Evolutionary conservation across 2,797 vertebrate species (phyloP).

Genomic region (Chelonia mydas): DNA sequence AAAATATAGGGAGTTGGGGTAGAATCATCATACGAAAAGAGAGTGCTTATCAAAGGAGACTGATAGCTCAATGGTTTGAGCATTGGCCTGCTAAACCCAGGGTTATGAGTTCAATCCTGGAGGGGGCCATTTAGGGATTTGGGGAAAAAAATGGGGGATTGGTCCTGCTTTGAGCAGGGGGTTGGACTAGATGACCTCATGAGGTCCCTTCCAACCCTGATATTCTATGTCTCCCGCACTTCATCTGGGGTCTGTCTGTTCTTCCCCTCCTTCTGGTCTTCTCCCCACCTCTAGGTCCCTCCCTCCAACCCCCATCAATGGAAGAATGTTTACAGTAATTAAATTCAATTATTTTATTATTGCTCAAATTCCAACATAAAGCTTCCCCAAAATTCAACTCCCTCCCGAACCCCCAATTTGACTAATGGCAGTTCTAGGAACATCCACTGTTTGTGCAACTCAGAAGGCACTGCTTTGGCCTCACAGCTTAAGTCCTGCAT

Average conservation of each 20-base stretch:
- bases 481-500: constrained; percentile 41
- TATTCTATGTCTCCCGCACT: not conserved
- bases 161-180: too few relatives aligned
- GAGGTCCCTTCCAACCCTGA: too few relatives aligned
- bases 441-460: constrained; percentile 23
- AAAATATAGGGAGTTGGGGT: not conserved
- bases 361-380: not conserved
- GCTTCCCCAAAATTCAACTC: constrained; percentile 21
- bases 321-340: constrained; percentile 47
- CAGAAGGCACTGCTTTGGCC: constrained; percentile 57
- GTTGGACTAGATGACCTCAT: too few relatives aligned
- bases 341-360: constrained; percentile 34
- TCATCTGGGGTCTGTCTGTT: not conserved
- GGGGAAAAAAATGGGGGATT: too few relatives aligned
- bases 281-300: constrained; percentile 20
- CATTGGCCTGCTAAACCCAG: too few relatives aligned
- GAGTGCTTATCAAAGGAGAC: not conserved
- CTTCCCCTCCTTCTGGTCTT: not conserved
- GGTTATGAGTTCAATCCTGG: too few relatives aligned
- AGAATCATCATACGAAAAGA: not conserved
- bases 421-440: not conserved
- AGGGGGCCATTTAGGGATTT: too few relatives aligned
- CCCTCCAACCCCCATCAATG: not conserved
- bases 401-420: not conserved
- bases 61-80: too few relatives aligned